phyloP scores from a whole-genome alignment of 2,888 invertebrate species.

The Cataglyphis livida region DNA sequence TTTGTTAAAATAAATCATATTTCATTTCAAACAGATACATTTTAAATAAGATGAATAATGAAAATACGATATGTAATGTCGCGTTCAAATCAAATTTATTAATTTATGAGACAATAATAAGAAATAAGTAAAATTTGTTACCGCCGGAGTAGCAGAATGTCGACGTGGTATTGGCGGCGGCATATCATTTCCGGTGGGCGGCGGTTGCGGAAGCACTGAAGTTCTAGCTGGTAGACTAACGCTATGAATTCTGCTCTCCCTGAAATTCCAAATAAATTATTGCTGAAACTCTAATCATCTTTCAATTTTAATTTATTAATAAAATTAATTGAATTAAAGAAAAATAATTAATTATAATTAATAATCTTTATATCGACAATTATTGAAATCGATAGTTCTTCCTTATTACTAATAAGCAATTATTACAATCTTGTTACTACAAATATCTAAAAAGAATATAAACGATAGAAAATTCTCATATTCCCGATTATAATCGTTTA shows the following conservation, averaged over 20 bases:
- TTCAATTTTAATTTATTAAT: neutral
- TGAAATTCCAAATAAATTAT: slow-evolving; percentile 63
- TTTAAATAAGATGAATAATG: neutral
- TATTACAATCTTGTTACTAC: neutral
- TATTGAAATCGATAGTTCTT: neutral
- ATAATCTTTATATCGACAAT: neutral
- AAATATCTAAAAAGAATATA: neutral
- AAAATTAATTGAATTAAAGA: neutral
- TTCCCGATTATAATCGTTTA: neutral
- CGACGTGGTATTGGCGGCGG: slow-evolving; percentile 83
- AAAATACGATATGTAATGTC: slow-evolving; percentile 5
- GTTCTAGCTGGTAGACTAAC: slow-evolving; percentile 80
- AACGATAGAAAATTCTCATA: neutral
- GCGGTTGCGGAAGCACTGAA: slow-evolving; percentile 79
- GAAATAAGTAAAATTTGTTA: slow-evolving; percentile 62
- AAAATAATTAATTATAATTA: neutral
- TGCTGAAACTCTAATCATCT: neutral
- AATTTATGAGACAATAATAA: neutral
- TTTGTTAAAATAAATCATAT: neutral
- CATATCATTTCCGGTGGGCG: slow-evolving; percentile 73
- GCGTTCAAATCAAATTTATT: neutral
- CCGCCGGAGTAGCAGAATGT: slow-evolving; percentile 82
- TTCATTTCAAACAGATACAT: slow-evolving; percentile 1
- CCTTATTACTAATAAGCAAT: neutral
- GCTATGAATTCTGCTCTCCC: slow-evolving; percentile 82